Conservation (phyloP, 1,140 invertebrate species). For the Platorchestia sp. region DNA sequence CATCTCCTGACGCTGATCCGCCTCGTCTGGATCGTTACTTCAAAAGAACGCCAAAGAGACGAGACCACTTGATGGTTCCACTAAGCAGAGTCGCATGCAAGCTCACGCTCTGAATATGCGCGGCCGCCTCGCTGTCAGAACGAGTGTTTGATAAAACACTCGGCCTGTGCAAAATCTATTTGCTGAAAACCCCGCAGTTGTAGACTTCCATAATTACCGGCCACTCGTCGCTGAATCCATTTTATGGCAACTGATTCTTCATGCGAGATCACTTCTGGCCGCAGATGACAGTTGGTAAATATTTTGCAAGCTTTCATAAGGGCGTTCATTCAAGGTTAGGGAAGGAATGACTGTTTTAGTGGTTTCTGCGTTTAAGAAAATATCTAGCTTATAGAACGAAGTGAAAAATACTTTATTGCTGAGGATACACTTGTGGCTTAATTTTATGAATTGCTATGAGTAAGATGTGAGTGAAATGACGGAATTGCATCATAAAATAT, state of each 20-base stretch:
- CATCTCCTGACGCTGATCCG: not conserved
- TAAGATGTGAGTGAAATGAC: not conserved
- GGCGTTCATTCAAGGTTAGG: not conserved
- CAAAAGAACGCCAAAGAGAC: not conserved
- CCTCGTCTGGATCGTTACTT: not conserved
- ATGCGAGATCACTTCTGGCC: not conserved
- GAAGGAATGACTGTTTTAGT: not conserved
- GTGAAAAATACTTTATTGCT: not conserved
- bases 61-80: not conserved
- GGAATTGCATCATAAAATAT: not conserved
- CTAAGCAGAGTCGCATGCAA: not conserved
- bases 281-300: not conserved
- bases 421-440: not conserved
- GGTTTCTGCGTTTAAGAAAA: not conserved
- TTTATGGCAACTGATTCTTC: not conserved
- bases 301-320: not conserved
- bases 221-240: constrained; percentile 32
- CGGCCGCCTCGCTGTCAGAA: not conserved
- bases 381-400: not conserved
- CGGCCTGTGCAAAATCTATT: constrained; percentile 36
- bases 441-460: not conserved
- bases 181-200: constrained; percentile 48
- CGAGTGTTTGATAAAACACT: constrained; percentile 50
- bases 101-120: constrained; percentile 31
- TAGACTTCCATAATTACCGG: constrained; percentile 13